Percentiles rank a stretch among this genome's conserved stretches.
Evolutionary conservation across 1,140 invertebrate genomes (phyloP).

Genomic region (Scylla paramamosain): DNA sequence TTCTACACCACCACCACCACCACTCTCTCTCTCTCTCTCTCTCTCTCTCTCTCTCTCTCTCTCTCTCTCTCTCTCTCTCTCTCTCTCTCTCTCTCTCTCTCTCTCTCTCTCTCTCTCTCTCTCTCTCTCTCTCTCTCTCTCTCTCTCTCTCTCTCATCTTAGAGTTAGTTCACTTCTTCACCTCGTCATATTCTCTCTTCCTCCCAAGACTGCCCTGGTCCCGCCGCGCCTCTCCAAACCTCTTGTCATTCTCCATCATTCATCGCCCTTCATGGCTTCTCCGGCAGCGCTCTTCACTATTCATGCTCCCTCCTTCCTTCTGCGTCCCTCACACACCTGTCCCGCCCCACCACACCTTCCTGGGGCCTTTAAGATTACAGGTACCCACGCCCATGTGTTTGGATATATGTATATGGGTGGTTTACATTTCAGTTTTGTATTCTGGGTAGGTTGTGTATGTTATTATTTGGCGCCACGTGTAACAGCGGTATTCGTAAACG

Average conservation of each 20-base stretch:
- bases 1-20: background rate
- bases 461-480: too few species aligned
- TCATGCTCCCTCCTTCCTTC: background rate
- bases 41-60: too few species aligned
- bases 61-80: too few species aligned
- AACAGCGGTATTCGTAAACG: too few species aligned
- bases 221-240: background rate
- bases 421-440: too few species aligned
- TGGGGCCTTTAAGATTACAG: background rate
- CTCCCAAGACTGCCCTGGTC: background rate
- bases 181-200: background rate
- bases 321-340: background rate
- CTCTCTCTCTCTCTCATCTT: too few species aligned
- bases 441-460: too few species aligned
- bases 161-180: too few species aligned
- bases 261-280: background rate
- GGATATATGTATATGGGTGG: background rate
- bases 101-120: too few species aligned
- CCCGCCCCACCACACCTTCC: background rate
- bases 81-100: too few species aligned
- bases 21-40: too few species aligned
- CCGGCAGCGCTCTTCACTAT: background rate
- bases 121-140: too few species aligned
- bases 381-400: background rate
- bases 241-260: conserved; percentile 2